phyloP scores from a whole-genome alignment of 1,140 invertebrate genomes.

The Apis cerana region DNA sequence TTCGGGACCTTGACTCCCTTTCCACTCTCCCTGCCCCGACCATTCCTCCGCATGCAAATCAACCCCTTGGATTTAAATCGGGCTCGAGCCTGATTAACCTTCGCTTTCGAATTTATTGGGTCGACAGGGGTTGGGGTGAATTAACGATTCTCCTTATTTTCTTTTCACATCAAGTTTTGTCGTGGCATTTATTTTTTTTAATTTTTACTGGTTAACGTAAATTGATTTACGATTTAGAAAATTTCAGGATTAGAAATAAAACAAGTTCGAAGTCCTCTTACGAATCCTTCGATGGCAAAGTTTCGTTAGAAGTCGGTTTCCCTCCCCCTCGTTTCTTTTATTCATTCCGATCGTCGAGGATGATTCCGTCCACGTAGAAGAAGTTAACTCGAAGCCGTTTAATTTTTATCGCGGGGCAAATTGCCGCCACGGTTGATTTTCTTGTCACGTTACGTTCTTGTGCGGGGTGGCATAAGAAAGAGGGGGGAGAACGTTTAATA shows the following conservation, averaged over 20 bases:
- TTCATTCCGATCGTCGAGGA: neutral
- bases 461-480: neutral
- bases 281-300: too few relatives aligned
- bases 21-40: neutral
- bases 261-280: too few relatives aligned
- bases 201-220: too few relatives aligned
- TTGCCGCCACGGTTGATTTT: constrained; percentile 10
- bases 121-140: too few relatives aligned
- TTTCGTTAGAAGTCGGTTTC: too few relatives aligned
- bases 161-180: too few relatives aligned
- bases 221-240: too few relatives aligned
- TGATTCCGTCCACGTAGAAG: neutral
- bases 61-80: neutral
- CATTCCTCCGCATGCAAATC: neutral
- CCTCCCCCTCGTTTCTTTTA: neutral
- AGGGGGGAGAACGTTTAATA: neutral
- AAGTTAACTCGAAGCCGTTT: constrained; percentile 12
- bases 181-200: too few relatives aligned
- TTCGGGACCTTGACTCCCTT: neutral
- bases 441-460: constrained; percentile 11
- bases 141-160: too few relatives aligned
- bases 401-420: constrained; percentile 23
- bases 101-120: neutral
- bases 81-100: neutral
- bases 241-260: too few relatives aligned